A percentile compares a stretch with the other conserved stretches of the same genome.
Evolutionary conservation across 2,888 invertebrate species (phyloP).

Genomic region (Rutpela maculata): DNA sequence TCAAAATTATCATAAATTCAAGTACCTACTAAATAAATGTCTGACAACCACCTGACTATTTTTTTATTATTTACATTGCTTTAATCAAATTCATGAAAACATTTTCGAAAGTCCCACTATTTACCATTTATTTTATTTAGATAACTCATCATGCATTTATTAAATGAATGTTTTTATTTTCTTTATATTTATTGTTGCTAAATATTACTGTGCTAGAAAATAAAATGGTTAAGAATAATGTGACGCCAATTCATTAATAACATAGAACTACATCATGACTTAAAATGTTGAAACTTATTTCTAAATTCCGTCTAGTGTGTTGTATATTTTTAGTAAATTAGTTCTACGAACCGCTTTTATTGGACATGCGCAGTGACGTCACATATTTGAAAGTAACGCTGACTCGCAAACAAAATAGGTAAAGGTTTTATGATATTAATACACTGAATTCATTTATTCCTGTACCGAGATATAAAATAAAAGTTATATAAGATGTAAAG

Average conservation of each 20-base stretch:
- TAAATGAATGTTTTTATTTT: too few species aligned
- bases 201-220: not conserved
- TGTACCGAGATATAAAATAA: not conserved
- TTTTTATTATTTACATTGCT: too few species aligned
- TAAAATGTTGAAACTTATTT: constrained; percentile 41
- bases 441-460: constrained; percentile 17
- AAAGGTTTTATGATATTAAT: constrained; percentile 44
- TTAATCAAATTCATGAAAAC: too few species aligned
- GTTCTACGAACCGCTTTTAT: constrained; percentile 52
- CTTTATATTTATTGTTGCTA: not conserved
- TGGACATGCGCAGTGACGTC: constrained; percentile 54
- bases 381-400: constrained; percentile 56
- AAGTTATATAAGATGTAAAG: not conserved
- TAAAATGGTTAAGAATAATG: not conserved
- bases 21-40: too few species aligned
- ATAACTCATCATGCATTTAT: too few species aligned
- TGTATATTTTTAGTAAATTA: constrained; percentile 60
- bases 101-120: too few species aligned
- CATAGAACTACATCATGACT: constrained; percentile 1
- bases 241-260: constrained; percentile 34
- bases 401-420: constrained; percentile 46
- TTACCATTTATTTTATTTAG: too few species aligned
- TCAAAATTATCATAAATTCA: too few species aligned
- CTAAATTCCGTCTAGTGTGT: constrained; percentile 44
- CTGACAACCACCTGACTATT: too few species aligned